These are phyloP conservation scores for Periphyllus acericola DNA, from an alignment of 2,888 invertebrate species.

Conservation along the genomic window DNA sequence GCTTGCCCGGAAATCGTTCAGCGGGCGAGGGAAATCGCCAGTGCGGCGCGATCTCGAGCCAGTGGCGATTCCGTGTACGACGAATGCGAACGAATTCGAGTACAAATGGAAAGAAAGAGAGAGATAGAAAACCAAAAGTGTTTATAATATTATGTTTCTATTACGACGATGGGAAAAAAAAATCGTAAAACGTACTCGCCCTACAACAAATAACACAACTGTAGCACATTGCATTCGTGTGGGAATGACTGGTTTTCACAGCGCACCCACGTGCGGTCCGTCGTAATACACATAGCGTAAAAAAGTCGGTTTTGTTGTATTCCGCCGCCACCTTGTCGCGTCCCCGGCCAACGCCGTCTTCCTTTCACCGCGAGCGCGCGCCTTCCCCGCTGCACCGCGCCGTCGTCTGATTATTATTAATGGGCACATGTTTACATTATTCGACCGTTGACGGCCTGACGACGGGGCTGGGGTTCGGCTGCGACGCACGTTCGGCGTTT, in stretches of 20 bases:
- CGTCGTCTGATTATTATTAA: slow-evolving; percentile 3
- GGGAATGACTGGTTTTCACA: slow-evolving; percentile 41
- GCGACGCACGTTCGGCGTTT: background rate
- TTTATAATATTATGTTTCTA: background rate
- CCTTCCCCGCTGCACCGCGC: background rate
- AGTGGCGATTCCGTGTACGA: background rate
- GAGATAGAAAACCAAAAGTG: background rate
- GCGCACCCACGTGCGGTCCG: slow-evolving; percentile 36
- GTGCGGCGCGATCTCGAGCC: background rate
- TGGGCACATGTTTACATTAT: slow-evolving; percentile 41
- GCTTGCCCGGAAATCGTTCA: background rate
- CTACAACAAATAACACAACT: background rate
- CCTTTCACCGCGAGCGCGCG: background rate
- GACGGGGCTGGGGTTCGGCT: background rate
- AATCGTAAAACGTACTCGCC: background rate
- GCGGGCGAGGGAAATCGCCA: background rate
- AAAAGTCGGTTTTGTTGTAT: background rate
- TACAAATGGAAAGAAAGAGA: background rate
- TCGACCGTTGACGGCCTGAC: background rate
- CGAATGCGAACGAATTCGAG: too few relatives aligned
- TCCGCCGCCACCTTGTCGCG: background rate
- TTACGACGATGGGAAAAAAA: background rate
- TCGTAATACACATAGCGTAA: background rate
- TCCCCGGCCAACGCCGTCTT: background rate
- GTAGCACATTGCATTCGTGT: background rate